A percentile compares a stretch with the other conserved stretches of the same genome.
Conservation (phyloP, 2,888 invertebrate genomes). For the Caenorhabditis sp. region DNA sequence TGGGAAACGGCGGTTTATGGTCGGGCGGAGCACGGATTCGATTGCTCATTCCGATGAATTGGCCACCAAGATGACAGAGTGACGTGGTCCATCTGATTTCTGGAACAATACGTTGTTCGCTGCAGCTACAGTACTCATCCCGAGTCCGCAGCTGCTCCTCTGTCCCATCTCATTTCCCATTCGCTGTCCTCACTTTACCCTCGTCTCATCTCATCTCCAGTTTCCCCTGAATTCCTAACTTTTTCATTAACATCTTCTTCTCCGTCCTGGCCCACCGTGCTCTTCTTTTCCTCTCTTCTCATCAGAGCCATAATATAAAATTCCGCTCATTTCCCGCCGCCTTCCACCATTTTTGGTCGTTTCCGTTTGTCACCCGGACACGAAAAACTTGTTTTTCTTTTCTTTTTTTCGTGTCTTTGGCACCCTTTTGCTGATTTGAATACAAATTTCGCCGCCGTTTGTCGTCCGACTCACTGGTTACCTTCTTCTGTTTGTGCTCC, state of each 20-base stretch:
- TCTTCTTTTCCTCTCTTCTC: slow-evolving; percentile 9
- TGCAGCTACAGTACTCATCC: neutral
- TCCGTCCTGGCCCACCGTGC: slow-evolving; percentile 32
- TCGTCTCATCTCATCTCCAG: slow-evolving; percentile 11
- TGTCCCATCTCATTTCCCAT: slow-evolving; percentile 3
- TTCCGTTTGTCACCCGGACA: slow-evolving; percentile 17
- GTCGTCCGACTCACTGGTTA: neutral
- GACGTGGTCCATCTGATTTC: slow-evolving; percentile 10
- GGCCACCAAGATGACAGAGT: slow-evolving; percentile 11
- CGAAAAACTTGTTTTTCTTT: slow-evolving; percentile 23
- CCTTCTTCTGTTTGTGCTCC: slow-evolving; percentile 5
- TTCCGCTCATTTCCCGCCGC: slow-evolving; percentile 48
- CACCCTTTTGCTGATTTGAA: slow-evolving; percentile 43
- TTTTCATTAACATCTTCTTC: slow-evolving; percentile 42
- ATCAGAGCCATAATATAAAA: slow-evolving; percentile 48
- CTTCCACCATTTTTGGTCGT: slow-evolving; percentile 18
- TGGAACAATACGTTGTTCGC: neutral
- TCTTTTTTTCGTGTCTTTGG: slow-evolving; percentile 7
- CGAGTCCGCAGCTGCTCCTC: slow-evolving; percentile 2
- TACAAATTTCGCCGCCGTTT: slow-evolving; percentile 37
- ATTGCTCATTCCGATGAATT: slow-evolving; percentile 52
- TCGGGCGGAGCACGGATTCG: slow-evolving; percentile 4
- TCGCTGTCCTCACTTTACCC: slow-evolving; percentile 13
- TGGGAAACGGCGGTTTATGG: slow-evolving; percentile 38
- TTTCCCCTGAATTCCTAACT: slow-evolving; percentile 14